Percentiles rank a stretch among this genome's conserved stretches.
phyloP scores from a whole-genome alignment of 2,113 vertebrate species.

The Nesogale talazaci region DNA sequence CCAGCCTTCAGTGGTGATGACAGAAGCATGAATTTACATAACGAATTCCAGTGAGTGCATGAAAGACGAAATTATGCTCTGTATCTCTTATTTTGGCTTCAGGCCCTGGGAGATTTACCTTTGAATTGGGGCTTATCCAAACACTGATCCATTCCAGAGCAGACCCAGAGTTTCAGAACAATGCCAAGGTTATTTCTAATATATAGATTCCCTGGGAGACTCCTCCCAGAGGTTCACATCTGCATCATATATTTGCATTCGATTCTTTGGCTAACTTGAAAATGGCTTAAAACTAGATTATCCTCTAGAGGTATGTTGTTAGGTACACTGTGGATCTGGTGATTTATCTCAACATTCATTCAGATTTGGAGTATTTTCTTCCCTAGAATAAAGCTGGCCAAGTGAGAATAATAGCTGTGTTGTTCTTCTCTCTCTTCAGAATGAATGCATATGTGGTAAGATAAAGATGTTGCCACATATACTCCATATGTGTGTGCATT shows the following conservation, averaged over 20 bases:
- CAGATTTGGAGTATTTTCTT: slow-evolving; percentile 23
- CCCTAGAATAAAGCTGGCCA: not conserved
- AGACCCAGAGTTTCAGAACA: slow-evolving; percentile 50
- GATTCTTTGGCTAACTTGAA: slow-evolving; percentile 43
- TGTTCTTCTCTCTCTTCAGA: slow-evolving; percentile 34
- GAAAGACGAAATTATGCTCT: slow-evolving; percentile 59
- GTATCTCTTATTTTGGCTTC: slow-evolving; percentile 51
- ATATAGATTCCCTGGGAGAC: slow-evolving; percentile 42
- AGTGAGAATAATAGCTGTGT: not conserved
- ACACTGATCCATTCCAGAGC: slow-evolving; percentile 57
- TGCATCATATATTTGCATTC: slow-evolving; percentile 40
- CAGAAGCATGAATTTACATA: slow-evolving; percentile 60
- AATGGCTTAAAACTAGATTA: slow-evolving; percentile 36
- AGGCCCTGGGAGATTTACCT: slow-evolving; percentile 58
- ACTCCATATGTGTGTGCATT: not conserved
- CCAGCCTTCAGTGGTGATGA: slow-evolving; percentile 66
- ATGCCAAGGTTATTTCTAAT: slow-evolving; percentile 70
- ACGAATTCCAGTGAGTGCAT: slow-evolving; percentile 69
- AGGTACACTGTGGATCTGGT: slow-evolving; percentile 58
- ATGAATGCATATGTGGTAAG: not conserved
- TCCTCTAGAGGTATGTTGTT: slow-evolving; percentile 49
- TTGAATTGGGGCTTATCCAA: slow-evolving; percentile 57
- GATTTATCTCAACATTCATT: slow-evolving; percentile 25
- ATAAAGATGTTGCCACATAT: slow-evolving; percentile 13
- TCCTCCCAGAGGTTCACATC: slow-evolving; percentile 57